Evolutionary conservation across 2,888 invertebrate genomes (phyloP).

Genomic region (Keiferia lycopersicella): DNA sequence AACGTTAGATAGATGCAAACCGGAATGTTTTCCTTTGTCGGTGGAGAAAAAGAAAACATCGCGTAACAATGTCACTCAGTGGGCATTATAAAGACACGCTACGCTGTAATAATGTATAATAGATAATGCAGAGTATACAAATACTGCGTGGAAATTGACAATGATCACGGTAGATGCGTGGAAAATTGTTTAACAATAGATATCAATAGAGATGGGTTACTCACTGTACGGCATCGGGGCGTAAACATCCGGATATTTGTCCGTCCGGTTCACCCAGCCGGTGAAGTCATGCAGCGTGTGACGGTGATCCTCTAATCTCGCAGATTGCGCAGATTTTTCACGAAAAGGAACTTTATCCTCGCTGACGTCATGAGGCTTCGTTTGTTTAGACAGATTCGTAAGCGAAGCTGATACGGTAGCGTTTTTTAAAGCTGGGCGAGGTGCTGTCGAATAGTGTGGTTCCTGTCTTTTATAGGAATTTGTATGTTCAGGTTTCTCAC

Average conservation of each 20-base stretch:
- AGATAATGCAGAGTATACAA: not conserved
- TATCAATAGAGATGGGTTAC: slow-evolving; percentile 60
- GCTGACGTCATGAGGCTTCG: slow-evolving; percentile 4
- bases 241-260: slow-evolving; percentile 87
- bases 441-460: slow-evolving; percentile 3
- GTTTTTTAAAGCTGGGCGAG: slow-evolving; percentile 28
- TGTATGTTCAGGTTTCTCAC: slow-evolving; percentile 32
- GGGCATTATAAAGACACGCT: too few relatives aligned
- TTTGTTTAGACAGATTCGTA: not conserved
- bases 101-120: not conserved
- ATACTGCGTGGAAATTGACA: not conserved
- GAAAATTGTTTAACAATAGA: slow-evolving; percentile 32
- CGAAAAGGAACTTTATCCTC: slow-evolving; percentile 41
- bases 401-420: slow-evolving; percentile 35
- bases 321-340: slow-evolving; percentile 45
- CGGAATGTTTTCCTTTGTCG: too few relatives aligned
- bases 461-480: not conserved
- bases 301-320: slow-evolving; percentile 54
- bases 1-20: too few relatives aligned
- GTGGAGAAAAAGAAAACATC: too few relatives aligned
- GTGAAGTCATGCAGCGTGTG: slow-evolving; percentile 66
- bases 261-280: slow-evolving; percentile 71
- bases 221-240: slow-evolving; percentile 89
- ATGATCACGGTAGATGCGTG: slow-evolving; percentile 31
- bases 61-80: too few relatives aligned